phyloP scores from a whole-genome alignment of 2,113 vertebrate genomes.

The Telmatochromis sp. region DNA sequence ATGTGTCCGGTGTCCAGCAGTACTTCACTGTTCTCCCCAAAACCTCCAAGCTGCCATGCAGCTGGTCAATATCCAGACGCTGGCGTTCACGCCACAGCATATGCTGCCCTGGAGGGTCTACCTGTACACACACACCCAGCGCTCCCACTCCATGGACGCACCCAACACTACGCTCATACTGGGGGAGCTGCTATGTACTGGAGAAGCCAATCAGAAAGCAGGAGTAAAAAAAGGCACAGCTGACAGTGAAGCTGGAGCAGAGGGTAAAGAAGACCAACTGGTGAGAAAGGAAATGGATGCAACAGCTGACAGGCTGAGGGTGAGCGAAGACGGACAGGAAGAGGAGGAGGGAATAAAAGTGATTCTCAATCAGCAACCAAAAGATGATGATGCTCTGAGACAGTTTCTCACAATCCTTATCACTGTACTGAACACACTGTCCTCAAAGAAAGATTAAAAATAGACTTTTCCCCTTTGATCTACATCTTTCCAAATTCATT shows the following conservation, averaged over 20 bases:
- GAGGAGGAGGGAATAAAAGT: slow-evolving; percentile 56
- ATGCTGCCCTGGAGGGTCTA: slow-evolving; percentile 86
- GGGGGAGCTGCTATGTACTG: slow-evolving; percentile 74
- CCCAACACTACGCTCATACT: slow-evolving; percentile 69
- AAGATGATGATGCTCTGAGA: slow-evolving; percentile 55
- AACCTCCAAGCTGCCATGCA: slow-evolving; percentile 82
- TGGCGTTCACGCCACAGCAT: slow-evolving; percentile 82
- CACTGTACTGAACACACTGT: slow-evolving; percentile 68
- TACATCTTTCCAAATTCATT: not conserved
- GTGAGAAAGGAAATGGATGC: not conserved
- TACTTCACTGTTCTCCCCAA: slow-evolving; percentile 59
- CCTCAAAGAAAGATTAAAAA: slow-evolving; percentile 6
- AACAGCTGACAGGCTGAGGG: not conserved
- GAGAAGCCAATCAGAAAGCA: not conserved
- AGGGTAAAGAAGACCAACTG: not conserved
- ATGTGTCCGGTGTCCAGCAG: slow-evolving; percentile 54
- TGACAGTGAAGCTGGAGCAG: not conserved
- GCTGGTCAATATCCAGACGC: slow-evolving; percentile 84
- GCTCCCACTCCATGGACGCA: not conserved
- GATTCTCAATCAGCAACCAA: slow-evolving; percentile 76
- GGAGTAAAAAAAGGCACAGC: not conserved
- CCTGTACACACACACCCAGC: slow-evolving; percentile 76
- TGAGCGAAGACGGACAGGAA: not conserved
- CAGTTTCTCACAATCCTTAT: slow-evolving; percentile 72
- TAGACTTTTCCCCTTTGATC: not conserved